A percentile compares a stretch with the other conserved stretches of the same genome.
Conservation (phyloP, 2,797 vertebrate genomes). For the Onychomys arenicola region DNA sequence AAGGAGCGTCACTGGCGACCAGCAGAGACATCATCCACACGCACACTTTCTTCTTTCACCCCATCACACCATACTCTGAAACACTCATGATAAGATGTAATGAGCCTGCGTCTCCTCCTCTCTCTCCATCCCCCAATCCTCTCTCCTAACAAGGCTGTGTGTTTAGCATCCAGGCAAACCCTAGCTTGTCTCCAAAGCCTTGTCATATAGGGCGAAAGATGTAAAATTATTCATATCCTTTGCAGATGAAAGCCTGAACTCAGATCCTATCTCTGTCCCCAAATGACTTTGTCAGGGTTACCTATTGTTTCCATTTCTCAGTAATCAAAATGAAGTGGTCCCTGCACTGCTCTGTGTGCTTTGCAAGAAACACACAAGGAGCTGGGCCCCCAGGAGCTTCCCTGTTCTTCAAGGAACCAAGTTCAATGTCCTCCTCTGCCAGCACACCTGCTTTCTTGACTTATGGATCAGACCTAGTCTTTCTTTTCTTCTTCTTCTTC, state of each 20-base stretch:
- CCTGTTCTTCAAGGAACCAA: not conserved
- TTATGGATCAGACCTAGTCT: not conserved
- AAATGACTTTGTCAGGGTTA: not conserved
- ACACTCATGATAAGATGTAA: accelerated
- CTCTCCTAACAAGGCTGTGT: not conserved
- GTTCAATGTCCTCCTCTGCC: not conserved
- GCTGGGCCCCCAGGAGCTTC: not conserved
- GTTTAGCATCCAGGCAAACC: not conserved
- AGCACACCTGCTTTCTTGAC: not conserved
- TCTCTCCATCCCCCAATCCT: accelerated
- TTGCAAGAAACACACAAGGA: not conserved
- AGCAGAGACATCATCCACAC: not conserved
- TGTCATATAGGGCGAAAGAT: not conserved
- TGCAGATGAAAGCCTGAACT: constrained; percentile 17
- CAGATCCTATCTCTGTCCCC: constrained; percentile 1
- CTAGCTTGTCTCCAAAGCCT: not conserved
- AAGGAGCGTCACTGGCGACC: not conserved
- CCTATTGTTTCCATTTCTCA: not conserved
- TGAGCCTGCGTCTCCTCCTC: accelerated
- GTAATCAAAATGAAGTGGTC: not conserved
- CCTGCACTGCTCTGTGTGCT: not conserved
- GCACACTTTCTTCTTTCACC: accelerated
- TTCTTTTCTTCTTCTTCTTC: not conserved
- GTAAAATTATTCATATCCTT: constrained; percentile 3
- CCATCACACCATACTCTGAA: not conserved